Conservation (phyloP, 1,140 invertebrate genomes). For the Zophobas morio region DNA sequence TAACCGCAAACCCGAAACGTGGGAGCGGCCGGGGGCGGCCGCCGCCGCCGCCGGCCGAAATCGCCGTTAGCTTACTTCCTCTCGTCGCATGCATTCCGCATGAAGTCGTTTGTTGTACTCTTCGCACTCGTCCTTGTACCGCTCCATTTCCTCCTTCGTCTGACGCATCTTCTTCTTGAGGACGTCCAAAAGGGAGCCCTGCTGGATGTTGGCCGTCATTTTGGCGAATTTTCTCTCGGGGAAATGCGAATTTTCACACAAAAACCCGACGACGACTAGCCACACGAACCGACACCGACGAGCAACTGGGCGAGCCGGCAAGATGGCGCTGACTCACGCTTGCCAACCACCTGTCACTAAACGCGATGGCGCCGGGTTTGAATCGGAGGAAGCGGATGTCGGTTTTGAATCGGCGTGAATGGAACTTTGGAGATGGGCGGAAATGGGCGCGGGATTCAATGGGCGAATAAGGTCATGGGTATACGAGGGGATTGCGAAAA, state of each 20-base stretch:
- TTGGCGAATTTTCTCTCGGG: conserved; percentile 8
- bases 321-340: conserved; percentile 58
- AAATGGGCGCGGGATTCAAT: too few relatives aligned
- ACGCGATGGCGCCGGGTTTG: not conserved
- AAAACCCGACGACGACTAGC: conserved; percentile 9
- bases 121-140: conserved; percentile 96
- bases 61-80: conserved; percentile 86
- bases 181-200: conserved; percentile 92
- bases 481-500: too few relatives aligned
- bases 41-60: not conserved
- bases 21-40: not conserved
- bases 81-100: conserved; percentile 90
- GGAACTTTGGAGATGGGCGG: too few relatives aligned
- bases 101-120: conserved; percentile 92
- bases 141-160: conserved; percentile 97
- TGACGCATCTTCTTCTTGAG: conserved; percentile 99
- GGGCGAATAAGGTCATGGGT: too few relatives aligned
- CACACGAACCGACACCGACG: conserved; percentile 47
- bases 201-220: conserved; percentile 89
- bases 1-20: not conserved
- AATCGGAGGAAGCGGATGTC: conserved; percentile 11
- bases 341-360: conserved; percentile 55
- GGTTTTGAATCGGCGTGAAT: not conserved
- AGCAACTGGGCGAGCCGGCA: conserved; percentile 64
- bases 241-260: not conserved